Evolutionary conservation across 1,140 invertebrate species (phyloP), one percentile per base, ranked within the genome.

Genomic region (Papilio machaon): DNA sequence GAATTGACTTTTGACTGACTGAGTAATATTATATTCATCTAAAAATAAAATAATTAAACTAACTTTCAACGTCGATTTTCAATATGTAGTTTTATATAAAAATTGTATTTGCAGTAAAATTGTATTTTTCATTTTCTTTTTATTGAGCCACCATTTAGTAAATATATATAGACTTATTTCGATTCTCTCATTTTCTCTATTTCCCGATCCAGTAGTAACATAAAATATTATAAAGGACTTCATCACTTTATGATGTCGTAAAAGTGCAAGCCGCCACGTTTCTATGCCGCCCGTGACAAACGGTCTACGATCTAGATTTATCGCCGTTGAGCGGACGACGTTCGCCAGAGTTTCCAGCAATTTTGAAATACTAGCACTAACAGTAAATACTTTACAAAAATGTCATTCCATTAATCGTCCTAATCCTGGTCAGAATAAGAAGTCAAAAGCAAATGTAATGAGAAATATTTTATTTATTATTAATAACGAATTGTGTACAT

Each of bases 201-300:
- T 80, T 82, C 23, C 54, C n/a, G 9, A 23, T 60, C 23, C 9
- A 19, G 60, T 70, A 81, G 64, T 64, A 74, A 78, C 82, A 85
- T 84, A 85, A 86, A 88, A 82, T 81, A 84, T 83, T 67, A 75
- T 35, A 84, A 82, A 84, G 81, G 83, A 83, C 82, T 84, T 73
- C 76, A 80, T 85, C 80, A 84, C 58, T 84, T 87, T 87, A 87
- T 82, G 79, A 79, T 70, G 80, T 83, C 85, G 79, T 87, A 70
- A 89, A 89, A 87, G 84, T 83, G 83, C 85, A 84, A 85, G 86
- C 79, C 84, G 84, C 81, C 85, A 83, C 85, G 78, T 81, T 85
- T 82, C 80, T 82, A 80, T 81, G 81, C 82, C 79, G 64, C 81
- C 80, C 83, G 82, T 88, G 87, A 89, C 89, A 88, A 88, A 87